Evolutionary conservation across 2,113 vertebrate genomes (phyloP), one percentile per base, ranked within the genome.

Genomic region (Upupa epops): DNA sequence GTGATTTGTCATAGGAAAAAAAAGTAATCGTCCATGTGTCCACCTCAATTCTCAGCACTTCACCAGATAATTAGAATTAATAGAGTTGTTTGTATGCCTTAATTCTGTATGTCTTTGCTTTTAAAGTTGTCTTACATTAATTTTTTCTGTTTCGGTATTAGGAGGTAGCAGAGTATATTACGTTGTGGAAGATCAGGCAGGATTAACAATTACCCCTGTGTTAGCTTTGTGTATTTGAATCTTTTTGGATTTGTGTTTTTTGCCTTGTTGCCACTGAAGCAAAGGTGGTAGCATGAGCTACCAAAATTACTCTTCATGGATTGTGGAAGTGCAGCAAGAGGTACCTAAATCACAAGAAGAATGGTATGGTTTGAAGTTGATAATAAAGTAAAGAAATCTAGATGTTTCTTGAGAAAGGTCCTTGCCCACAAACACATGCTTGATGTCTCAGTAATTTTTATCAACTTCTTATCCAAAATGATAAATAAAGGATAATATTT

Each of bases 121-220:
- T 69, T 79, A 10, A 58, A 56, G 15, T 88, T 88, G 21, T 61
- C 17, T 68, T 81, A 22, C 46, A 60, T 69, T 89, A 83, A 75
- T 45, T 71, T 52, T 58, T 89, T 61, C 42, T 85, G 55, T 65
- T 83, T 58, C 61, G 75, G 31, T 72, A 87, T 94, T 87, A 82
- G 82, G 85, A 88, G 59, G 32, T 83, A 91, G 63, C 78, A 91
- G 92, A 85, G 45, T 75, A 60, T 81, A 60, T 81, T 72, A 8
- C n/a, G 16, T 75, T 79, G 45, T 85, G 71, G 71, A 89, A 91
- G 71, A 68, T 91, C 79, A 88, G 75, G 59, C 69, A 82, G 90
- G 49, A 19, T 16, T 78, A 75, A 24, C n/a, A 65, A 2, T 63
- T 78, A 65, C 51, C n/a, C 71, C 2, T 66, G 6, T 34, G 68